A percentile compares a stretch with the other conserved stretches of the same genome.
These are phyloP conservation scores for Apostichopus japonicus DNA, from an alignment of 35 echinoderm and acorn worm species.

Conservation along the genomic window DNA sequence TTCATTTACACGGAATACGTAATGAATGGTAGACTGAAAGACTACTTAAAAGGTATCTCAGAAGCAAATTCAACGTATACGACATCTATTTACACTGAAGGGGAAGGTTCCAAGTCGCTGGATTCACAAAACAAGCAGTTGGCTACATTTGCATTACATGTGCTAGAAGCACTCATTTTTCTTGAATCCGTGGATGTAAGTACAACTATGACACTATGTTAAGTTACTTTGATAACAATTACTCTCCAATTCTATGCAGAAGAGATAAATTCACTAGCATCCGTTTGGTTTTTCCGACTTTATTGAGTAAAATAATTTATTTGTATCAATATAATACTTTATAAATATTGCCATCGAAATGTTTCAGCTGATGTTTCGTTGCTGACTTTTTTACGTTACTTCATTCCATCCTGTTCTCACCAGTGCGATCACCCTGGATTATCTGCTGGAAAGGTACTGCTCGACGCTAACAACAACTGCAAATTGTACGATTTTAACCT, in stretches of 20 bases:
- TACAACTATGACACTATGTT: neutral
- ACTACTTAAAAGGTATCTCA: neutral
- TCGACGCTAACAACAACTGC: neutral
- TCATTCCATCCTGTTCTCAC: no score
- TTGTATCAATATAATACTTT: no score
- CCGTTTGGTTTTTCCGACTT: no score
- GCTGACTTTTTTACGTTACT: no score
- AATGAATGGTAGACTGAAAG: slow-evolving; percentile 1
- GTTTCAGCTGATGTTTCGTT: no score
- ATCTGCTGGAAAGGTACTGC: neutral
- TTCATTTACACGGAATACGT: slow-evolving; percentile 24
- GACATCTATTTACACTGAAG: neutral
- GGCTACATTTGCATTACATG: neutral
- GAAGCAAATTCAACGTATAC: neutral
- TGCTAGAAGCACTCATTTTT: neutral
- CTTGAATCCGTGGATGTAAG: slow-evolving; percentile 31
- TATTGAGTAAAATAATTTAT: no score
- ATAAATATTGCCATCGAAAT: no score
- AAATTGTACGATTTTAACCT: slow-evolving; percentile 8
- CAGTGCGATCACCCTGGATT: neutral
- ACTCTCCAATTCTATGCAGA: no score
- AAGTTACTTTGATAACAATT: no score
- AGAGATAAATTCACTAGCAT: no score
- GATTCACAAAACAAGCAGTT: neutral
- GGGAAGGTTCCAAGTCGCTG: neutral